phyloP scores from a whole-genome alignment of 2,888 invertebrate species.

The Lithophane semibrunnea region DNA sequence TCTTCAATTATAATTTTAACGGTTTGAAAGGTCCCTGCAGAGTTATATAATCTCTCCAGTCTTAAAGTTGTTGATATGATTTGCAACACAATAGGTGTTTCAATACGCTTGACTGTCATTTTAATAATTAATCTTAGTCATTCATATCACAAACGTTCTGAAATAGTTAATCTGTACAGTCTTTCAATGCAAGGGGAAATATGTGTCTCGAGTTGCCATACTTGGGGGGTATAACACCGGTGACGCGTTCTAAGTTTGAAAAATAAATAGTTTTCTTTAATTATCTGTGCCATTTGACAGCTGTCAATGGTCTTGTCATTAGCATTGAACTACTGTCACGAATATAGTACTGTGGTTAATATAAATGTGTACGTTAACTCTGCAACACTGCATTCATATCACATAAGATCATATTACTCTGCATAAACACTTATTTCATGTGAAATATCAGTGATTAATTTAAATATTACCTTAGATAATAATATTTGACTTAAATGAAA shows the following conservation, averaged over 20 bases:
- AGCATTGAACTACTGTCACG: conserved; percentile 21
- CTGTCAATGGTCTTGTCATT: conserved; percentile 37
- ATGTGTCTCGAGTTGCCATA: not conserved
- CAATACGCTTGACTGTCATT: conserved; percentile 18
- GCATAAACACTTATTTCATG: conserved; percentile 14
- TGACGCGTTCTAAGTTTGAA: not conserved
- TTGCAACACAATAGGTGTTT: conserved; percentile 31
- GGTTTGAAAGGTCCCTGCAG: conserved; percentile 5
- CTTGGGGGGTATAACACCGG: not conserved
- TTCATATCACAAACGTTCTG: conserved; percentile 30
- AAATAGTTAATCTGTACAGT: not conserved
- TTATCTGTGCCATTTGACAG: conserved; percentile 45
- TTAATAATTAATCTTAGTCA: conserved; percentile 8
- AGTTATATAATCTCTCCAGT: conserved; percentile 36
- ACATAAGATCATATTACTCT: conserved; percentile 15
- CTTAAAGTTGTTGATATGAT: conserved; percentile 24
- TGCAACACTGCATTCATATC: conserved; percentile 29
- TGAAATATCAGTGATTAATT: conserved; percentile 27
- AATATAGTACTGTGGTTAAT: not conserved
- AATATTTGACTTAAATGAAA: conserved; percentile 35
- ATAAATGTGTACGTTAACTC: conserved; percentile 12
- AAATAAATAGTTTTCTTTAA: not conserved
- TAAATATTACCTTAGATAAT: conserved; percentile 39
- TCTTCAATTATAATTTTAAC: conserved; percentile 36
- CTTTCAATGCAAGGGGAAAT: not conserved